phyloP scores from a whole-genome alignment of 2,797 vertebrate species.

The Peromyscus nudipes region DNA sequence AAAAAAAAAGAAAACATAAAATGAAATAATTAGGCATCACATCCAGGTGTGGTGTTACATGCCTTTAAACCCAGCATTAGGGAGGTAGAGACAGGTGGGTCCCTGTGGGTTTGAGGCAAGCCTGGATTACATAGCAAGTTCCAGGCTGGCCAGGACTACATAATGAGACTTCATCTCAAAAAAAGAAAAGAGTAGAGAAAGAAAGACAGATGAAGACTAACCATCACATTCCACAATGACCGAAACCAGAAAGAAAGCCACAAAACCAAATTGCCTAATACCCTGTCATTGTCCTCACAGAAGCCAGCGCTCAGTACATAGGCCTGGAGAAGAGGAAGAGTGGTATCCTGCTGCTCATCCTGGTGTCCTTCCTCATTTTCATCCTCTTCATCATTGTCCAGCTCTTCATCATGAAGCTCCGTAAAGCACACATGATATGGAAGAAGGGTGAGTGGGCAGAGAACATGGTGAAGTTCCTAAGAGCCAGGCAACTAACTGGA shows the following conservation, averaged over 20 bases:
- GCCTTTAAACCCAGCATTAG: neutral
- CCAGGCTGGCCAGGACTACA: neutral
- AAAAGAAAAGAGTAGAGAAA: neutral
- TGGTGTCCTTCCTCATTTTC: constrained; percentile 92
- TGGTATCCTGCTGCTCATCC: constrained; percentile 88
- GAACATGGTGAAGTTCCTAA: accelerated
- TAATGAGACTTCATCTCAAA: neutral
- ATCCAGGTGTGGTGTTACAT: neutral
- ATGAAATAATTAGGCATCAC: neutral
- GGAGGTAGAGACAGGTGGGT: neutral
- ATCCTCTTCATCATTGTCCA: constrained; percentile 92
- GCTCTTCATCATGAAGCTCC: constrained; percentile 92
- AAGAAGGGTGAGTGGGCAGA: constrained; percentile 91
- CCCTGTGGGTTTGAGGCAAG: neutral
- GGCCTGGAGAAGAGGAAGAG: constrained; percentile 66
- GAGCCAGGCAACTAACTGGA: neutral
- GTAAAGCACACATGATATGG: constrained; percentile 92
- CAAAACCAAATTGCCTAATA: neutral
- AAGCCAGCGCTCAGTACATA: neutral
- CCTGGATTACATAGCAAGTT: neutral
- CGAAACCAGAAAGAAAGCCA: neutral
- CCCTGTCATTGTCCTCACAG: constrained; percentile 62
- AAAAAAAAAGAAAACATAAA: no score
- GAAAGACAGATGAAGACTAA: neutral
- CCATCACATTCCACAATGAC: neutral